Conservation (phyloP, 2,113 vertebrate genomes). For the Sialia sialis region DNA sequence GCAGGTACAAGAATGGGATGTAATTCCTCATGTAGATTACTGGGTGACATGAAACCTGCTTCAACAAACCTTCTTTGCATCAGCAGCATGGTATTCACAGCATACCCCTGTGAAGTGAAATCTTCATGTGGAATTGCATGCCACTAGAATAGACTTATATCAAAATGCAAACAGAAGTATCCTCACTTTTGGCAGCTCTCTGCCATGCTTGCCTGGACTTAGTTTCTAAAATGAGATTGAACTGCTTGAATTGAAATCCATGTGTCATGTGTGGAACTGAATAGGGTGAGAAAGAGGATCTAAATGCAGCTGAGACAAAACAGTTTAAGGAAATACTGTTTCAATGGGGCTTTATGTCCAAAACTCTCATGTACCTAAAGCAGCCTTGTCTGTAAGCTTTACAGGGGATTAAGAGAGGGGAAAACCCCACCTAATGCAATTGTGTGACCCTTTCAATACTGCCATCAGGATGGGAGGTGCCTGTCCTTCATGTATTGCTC, state of each 20-base stretch:
- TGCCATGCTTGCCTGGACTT: neutral
- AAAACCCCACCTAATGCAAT: neutral
- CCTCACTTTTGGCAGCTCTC: neutral
- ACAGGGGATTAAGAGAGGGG: neutral
- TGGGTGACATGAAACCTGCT: neutral
- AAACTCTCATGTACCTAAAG: neutral
- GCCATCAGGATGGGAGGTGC: neutral
- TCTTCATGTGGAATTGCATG: neutral
- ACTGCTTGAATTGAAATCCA: slow-evolving; percentile 5
- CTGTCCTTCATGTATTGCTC: neutral
- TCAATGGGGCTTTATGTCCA: neutral
- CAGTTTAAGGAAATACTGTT: neutral
- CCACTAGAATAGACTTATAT: neutral
- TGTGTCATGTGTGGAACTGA: neutral
- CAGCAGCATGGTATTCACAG: neutral
- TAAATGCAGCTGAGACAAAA: neutral
- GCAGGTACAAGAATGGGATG: slow-evolving; percentile 4
- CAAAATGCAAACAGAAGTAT: neutral
- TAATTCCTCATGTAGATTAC: neutral
- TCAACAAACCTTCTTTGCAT: neutral
- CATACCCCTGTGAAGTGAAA: neutral
- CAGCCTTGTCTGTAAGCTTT: neutral
- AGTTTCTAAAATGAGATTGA: slow-evolving; percentile 9
- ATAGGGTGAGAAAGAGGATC: neutral
- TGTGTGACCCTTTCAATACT: neutral